Conservation (phyloP, 2,113 vertebrate species). For the Sylvilagus bachmani region DNA sequence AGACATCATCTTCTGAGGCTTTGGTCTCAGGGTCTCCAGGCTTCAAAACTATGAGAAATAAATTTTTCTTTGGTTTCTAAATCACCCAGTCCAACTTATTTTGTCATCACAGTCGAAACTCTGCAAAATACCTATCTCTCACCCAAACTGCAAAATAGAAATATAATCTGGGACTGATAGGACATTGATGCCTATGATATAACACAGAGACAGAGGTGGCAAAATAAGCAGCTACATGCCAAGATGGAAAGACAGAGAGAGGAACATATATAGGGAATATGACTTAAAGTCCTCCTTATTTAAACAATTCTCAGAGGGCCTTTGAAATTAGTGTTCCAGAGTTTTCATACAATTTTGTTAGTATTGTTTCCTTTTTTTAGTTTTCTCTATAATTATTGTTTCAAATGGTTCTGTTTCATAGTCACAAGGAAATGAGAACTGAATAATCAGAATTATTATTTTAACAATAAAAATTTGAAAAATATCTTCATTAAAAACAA, state of each 20-base stretch:
- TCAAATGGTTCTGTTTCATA: slow-evolving; percentile 12
- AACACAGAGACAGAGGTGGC: neutral
- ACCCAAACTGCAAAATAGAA: slow-evolving; percentile 1
- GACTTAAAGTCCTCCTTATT: neutral
- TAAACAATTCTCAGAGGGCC: neutral
- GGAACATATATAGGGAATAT: neutral
- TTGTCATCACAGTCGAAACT: neutral
- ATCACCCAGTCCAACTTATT: neutral
- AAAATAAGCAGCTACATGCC: neutral
- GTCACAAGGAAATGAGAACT: neutral
- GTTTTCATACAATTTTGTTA: slow-evolving; percentile 6
- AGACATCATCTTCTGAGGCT: neutral
- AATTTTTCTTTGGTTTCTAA: neutral
- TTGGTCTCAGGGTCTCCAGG: neutral
- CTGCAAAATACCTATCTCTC: neutral
- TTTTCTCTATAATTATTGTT: neutral
- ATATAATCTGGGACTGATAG: neutral
- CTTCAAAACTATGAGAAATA: neutral
- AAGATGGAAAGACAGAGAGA: neutral
- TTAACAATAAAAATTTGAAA: neutral
- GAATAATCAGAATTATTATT: slow-evolving; percentile 30
- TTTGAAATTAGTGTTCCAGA: slow-evolving; percentile 7
- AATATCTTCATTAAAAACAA: slow-evolving; percentile 17
- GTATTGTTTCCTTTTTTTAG: neutral
- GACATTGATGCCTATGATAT: neutral